Evolutionary conservation across 2,113 vertebrate genomes (phyloP), one percentile per base, ranked within the genome.

Genomic region (Butorides virescens): DNA sequence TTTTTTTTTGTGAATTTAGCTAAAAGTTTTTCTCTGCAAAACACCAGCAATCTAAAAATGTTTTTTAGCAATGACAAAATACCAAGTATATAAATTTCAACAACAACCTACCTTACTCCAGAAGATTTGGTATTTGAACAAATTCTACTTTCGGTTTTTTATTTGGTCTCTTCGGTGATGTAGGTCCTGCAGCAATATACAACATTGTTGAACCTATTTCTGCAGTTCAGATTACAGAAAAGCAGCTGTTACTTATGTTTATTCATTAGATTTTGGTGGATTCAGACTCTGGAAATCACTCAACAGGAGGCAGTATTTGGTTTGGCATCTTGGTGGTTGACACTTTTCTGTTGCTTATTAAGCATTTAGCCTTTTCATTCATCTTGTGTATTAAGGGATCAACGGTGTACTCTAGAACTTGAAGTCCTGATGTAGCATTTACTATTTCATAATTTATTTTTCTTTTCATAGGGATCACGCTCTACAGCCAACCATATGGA

Each of bases 401-500:
- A 53, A 47, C 7, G 12, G 19, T 46, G 7, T 55, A 52, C 19
- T 67, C 10, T 26, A 55, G 56, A 80, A 79, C 29, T 18, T 58
- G 25, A 42, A 71, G 44, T 63, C 12, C 13, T 95, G 47, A 95
- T 39, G 11, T 65, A 85, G 34, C 12, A 13, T 52, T 78, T 74
- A 29, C 7, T 42, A 34, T 71, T 80, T 86, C 10, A 26, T 82
- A 10, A 42, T 77, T 61, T 81, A 16, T 72, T 49, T 82, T 89
- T 94, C 11, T 92, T 56, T 74, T 76, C 7, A 3, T 66, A 98
- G 98, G 97, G 63, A 98, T 98, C 63, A 98, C 96, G 1, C 91
- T 98, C 5, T 97, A 98, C 39, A 98, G 98, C 62, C 97, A 97
- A 5, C 98, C 98, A 2, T 98, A 98, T 5, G 97, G 97, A 94